phyloP scores from a whole-genome alignment of 2,888 invertebrate species.

The Camptogramma bilineatum region DNA sequence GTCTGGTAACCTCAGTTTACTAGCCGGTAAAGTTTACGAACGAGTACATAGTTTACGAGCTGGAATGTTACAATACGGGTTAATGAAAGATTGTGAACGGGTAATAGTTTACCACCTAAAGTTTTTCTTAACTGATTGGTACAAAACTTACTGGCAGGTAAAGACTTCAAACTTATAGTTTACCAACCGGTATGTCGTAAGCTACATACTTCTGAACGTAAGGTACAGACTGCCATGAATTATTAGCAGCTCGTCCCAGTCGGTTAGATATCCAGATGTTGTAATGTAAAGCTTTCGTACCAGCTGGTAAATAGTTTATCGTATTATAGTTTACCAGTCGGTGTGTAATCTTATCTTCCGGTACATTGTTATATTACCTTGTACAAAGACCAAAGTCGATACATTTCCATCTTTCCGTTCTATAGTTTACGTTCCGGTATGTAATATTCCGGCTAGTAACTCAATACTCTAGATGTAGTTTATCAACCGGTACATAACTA shows the following conservation, averaged over 20 bases:
- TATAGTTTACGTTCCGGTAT: not conserved
- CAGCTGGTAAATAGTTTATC: too few relatives aligned
- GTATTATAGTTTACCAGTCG: too few relatives aligned
- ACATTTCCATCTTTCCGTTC: too few relatives aligned
- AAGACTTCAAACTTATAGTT: too few relatives aligned
- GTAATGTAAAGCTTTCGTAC: too few relatives aligned
- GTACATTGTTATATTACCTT: too few relatives aligned
- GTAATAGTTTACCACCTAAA: not conserved
- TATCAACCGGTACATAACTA: slow-evolving; percentile 4
- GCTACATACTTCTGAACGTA: too few relatives aligned
- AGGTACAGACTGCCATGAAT: too few relatives aligned
- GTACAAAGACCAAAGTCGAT: not conserved
- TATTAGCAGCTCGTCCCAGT: too few relatives aligned
- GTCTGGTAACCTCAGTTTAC: not conserved
- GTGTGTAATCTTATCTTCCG: too few relatives aligned
- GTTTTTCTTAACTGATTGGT: not conserved
- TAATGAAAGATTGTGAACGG: not conserved
- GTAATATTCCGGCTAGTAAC: not conserved
- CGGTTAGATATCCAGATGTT: too few relatives aligned
- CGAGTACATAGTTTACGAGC: not conserved
- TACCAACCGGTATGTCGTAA: not conserved
- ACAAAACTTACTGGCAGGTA: too few relatives aligned
- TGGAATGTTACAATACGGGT: not conserved
- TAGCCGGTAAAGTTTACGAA: not conserved
- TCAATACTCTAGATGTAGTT: not conserved